Percentiles rank a stretch among this genome's conserved stretches.
phyloP scores from a whole-genome alignment of 2,888 invertebrate genomes.

The Coelopa pilipes region DNA sequence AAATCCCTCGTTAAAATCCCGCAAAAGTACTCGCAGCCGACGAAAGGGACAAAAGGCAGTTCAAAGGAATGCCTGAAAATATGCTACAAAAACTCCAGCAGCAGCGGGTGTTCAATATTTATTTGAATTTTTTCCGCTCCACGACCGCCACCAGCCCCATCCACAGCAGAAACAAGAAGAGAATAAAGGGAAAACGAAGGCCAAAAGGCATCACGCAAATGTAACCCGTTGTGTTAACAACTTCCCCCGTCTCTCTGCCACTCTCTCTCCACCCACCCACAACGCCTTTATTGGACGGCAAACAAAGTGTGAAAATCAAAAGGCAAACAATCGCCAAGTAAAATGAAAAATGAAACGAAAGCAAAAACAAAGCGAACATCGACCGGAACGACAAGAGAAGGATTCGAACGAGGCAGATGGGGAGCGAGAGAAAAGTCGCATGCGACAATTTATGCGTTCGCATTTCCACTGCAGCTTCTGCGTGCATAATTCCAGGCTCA shows the following conservation, averaged over 20 bases:
- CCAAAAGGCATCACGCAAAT: no score
- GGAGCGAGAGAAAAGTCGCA: neutral
- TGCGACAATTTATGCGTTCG: conserved; percentile 12
- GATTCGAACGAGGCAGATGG: no score
- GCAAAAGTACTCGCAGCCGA: no score
- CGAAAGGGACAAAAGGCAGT: neutral
- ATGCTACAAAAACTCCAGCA: neutral
- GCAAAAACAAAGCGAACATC: neutral
- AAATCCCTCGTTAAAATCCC: no score
- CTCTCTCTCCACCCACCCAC: no score
- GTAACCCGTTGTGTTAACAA: no score
- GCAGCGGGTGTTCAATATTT: neutral
- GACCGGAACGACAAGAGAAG: no score
- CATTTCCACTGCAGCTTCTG: conserved; percentile 1
- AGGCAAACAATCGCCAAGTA: neutral
- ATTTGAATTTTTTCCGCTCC: neutral
- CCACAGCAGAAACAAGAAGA: no score
- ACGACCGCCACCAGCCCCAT: neutral
- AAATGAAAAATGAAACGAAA: conserved; percentile 1
- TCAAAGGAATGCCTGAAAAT: neutral
- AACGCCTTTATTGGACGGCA: neutral
- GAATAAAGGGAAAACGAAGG: no score
- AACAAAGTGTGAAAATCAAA: conserved; percentile 33
- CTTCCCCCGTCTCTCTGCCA: neutral
- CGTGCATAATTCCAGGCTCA: conserved; percentile 32